A percentile compares a stretch with the other conserved stretches of the same genome.
Evolutionary conservation across 2,797 vertebrate species (phyloP).

Genomic region (Rousettus madagascariensis): DNA sequence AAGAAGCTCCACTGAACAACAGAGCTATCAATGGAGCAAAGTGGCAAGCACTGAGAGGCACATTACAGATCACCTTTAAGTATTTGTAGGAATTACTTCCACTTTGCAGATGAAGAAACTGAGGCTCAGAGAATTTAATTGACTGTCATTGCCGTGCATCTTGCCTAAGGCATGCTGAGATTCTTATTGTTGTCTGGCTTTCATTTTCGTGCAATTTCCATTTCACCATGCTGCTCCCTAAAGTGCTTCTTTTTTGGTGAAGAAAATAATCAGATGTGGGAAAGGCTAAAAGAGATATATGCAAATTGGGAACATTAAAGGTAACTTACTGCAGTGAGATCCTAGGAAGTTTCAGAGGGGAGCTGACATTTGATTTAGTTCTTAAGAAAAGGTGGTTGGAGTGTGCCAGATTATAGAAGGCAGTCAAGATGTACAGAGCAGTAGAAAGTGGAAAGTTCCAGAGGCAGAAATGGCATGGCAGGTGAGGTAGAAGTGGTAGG

Average conservation of each 20-base stretch:
- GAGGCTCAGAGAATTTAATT: not conserved
- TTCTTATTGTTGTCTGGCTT: not conserved
- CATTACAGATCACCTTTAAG: not conserved
- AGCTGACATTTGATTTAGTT: not conserved
- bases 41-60: not conserved
- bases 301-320: not conserved
- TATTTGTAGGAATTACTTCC: not conserved
- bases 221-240: not conserved
- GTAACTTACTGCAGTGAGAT: not conserved
- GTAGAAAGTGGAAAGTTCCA: not conserved
- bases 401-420: not conserved
- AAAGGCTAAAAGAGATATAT: not conserved
- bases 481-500: not conserved
- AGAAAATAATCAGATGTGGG: not conserved
- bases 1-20: not conserved
- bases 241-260: not conserved
- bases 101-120: not conserved
- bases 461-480: not conserved
- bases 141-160: not conserved
- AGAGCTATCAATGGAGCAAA: not conserved
- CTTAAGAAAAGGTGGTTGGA: not conserved
- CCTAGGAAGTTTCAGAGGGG: not conserved
- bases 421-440: not conserved
- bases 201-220: not conserved
- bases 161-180: not conserved